Evolutionary conservation across 1,140 invertebrate species (phyloP).

Genomic region (Neodiprion lecontei): DNA sequence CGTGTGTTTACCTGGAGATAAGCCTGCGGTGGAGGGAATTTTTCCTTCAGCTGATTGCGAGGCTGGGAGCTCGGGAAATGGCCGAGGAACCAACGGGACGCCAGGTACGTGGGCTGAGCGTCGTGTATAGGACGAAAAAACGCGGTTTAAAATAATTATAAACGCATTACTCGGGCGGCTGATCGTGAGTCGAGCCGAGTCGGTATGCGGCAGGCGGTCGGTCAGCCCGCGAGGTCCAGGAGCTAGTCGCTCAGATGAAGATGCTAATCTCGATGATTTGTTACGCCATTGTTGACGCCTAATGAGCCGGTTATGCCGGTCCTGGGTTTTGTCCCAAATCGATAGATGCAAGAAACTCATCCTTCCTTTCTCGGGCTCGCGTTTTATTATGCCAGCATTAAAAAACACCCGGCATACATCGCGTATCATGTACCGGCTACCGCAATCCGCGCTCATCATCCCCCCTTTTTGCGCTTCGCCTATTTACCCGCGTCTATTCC

Average conservation of each 20-base stretch:
- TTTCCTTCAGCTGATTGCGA: too few relatives aligned
- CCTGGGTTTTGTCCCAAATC: background rate
- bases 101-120: background rate
- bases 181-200: constrained; percentile 27
- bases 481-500: too few relatives aligned
- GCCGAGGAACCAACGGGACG: background rate
- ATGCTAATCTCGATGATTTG: constrained; percentile 50
- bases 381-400: background rate
- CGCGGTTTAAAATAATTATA: constrained; percentile 49
- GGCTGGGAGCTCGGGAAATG: background rate
- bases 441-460: too few relatives aligned
- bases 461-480: too few relatives aligned
- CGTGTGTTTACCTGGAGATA: too few relatives aligned
- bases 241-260: constrained; percentile 32
- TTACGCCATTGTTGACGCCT: constrained; percentile 50
- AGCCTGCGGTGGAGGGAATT: too few relatives aligned
- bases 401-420: too few relatives aligned
- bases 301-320: constrained; percentile 37
- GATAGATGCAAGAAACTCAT: background rate
- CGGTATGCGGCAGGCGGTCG: too few relatives aligned
- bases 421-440: too few relatives aligned
- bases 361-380: background rate
- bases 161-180: constrained; percentile 44
- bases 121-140: constrained; percentile 31
- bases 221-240: background rate